A percentile compares a stretch with the other conserved stretches of the same genome.
Conservation (phyloP, 2,113 vertebrate species). For the Pipra filicauda region DNA sequence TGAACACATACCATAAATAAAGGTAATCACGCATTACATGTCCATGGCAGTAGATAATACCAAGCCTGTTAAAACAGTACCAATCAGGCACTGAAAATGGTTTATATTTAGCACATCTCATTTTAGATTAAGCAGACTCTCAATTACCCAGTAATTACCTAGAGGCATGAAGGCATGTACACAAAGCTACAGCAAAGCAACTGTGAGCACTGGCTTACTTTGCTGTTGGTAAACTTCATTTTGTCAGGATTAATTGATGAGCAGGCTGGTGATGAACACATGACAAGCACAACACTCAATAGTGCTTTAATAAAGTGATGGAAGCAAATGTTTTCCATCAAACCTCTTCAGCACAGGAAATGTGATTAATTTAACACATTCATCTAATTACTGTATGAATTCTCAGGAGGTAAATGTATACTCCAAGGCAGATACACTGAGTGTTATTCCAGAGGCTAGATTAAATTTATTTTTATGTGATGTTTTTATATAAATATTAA, state of each 20-base stretch:
- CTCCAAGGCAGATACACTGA: slow-evolving; percentile 5
- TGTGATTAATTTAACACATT: slow-evolving; percentile 63
- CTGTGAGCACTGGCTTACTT: slow-evolving; percentile 41
- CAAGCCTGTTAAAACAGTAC: slow-evolving; percentile 34
- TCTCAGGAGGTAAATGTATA: slow-evolving; percentile 33
- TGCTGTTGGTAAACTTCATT: slow-evolving; percentile 63
- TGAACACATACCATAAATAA: slow-evolving; percentile 25
- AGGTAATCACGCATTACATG: slow-evolving; percentile 11
- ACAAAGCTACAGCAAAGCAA: slow-evolving; percentile 47
- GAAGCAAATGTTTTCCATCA: slow-evolving; percentile 66
- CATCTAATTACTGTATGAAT: slow-evolving; percentile 58
- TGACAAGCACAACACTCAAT: slow-evolving; percentile 35
- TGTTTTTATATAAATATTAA: slow-evolving; percentile 9
- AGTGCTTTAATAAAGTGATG: slow-evolving; percentile 53
- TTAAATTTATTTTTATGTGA: background rate
- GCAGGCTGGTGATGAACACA: slow-evolving; percentile 56
- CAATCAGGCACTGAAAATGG: slow-evolving; percentile 48
- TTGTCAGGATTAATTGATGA: slow-evolving; percentile 68
- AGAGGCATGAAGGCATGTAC: slow-evolving; percentile 60
- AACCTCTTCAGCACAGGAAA: slow-evolving; percentile 65
- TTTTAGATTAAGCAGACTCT: slow-evolving; percentile 73
- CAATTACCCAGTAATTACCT: slow-evolving; percentile 71
- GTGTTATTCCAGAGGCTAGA: background rate
- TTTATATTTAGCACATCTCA: slow-evolving; percentile 67
- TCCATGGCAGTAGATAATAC: background rate